Evolutionary conservation across 2,113 vertebrate species (phyloP).

Genomic region (Saccopteryx bilineata): DNA sequence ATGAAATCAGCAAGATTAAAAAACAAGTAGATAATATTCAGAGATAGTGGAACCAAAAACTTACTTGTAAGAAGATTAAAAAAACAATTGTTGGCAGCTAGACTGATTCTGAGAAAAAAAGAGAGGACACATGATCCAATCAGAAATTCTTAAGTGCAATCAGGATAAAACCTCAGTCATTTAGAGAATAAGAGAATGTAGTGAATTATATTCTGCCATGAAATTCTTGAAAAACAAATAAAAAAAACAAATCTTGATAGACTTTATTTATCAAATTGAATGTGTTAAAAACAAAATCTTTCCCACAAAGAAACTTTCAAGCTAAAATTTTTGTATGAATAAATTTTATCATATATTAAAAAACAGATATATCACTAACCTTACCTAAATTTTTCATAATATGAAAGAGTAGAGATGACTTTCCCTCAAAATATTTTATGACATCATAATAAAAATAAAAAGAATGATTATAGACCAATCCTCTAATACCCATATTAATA

Average conservation of each 20-base stretch:
- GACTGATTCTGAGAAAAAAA: not conserved
- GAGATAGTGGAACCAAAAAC: not conserved
- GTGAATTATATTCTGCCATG: not conserved
- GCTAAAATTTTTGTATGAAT: not conserved
- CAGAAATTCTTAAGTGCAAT: not conserved
- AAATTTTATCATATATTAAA: not conserved
- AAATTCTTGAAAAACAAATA: not conserved
- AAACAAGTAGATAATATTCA: not conserved
- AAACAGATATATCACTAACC: not conserved
- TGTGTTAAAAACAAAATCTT: not conserved
- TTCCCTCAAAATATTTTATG: not conserved
- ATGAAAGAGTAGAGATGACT: not conserved
- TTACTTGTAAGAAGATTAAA: not conserved
- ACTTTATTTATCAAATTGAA: not conserved
- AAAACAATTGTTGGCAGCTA: not conserved
- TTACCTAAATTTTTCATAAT: not conserved
- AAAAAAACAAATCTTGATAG: not conserved
- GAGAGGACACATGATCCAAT: not conserved
- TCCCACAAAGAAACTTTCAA: not conserved
- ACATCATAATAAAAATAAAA: not conserved
- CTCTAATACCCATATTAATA: no score
- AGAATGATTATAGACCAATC: not conserved
- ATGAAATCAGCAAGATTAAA: not conserved
- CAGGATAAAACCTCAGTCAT: not conserved
- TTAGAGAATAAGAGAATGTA: not conserved